Percentiles rank a stretch among this genome's conserved stretches.
Conservation (phyloP, 2,888 invertebrate genomes). For the Pyrrhosoma nymphula region DNA sequence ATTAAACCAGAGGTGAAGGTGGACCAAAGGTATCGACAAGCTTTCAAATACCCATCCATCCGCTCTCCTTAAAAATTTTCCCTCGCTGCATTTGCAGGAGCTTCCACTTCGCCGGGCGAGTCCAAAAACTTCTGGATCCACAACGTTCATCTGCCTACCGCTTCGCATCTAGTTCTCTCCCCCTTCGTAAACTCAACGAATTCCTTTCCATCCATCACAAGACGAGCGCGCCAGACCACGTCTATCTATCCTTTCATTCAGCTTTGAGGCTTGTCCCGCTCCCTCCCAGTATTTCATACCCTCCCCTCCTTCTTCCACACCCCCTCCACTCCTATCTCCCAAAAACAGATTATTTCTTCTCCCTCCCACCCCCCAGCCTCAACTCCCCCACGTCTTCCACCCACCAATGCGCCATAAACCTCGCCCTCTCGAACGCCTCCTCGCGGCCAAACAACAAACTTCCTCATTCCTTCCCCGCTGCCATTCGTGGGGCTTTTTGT, state of each 20-base stretch:
- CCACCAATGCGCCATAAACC: not conserved
- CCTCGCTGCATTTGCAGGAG: not conserved
- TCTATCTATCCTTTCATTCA: slow-evolving; percentile 46
- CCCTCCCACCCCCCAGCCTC: not conserved
- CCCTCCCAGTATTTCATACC: not conserved
- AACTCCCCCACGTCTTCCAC: not conserved
- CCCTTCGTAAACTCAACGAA: slow-evolving; percentile 32
- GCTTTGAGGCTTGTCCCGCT: not conserved
- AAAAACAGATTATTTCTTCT: not conserved
- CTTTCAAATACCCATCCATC: not conserved
- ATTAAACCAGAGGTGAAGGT: not conserved
- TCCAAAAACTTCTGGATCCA: not conserved
- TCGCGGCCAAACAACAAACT: not conserved
- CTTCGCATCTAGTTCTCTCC: not conserved
- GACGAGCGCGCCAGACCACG: not conserved
- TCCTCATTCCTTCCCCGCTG: no score
- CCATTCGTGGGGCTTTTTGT: not conserved
- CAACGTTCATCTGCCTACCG: not conserved
- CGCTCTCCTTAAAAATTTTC: not conserved
- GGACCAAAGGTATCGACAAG: not conserved
- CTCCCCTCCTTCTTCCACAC: no score
- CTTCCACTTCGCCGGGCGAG: not conserved
- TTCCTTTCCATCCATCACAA: slow-evolving; percentile 37
- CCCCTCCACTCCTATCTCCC: not conserved
- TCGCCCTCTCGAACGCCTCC: not conserved